Evolutionary conservation across 2,888 invertebrate genomes (phyloP), one percentile per base, ranked within the genome.

Genomic region (Pheosia tremula): DNA sequence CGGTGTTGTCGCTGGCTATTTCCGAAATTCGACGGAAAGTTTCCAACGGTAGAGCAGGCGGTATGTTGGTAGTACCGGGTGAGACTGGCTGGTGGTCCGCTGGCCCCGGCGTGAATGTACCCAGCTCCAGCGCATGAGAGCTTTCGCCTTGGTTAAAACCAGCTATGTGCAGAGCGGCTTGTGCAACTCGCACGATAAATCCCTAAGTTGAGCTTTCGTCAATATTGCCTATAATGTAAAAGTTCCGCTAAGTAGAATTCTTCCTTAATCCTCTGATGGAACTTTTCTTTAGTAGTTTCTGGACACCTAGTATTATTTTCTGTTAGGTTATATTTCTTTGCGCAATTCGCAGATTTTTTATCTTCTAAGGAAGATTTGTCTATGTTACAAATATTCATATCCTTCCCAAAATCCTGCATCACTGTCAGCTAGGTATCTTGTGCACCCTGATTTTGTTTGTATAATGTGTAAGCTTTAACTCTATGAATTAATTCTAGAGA

Each of bases 11-110:
- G 77, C 66, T 80, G 80, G 80, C 86, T 85, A 86, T 87, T 91
- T 93, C 90, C 90, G 91, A 91, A 91, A 88, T 92, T 91, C 90
- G 90, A 88, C 84, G 86, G 84, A 81, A 86, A 88, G 86, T 78
- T 88, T 84, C 71, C 77, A 81, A 79, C 79, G 81, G 79, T 82
- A 83, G 83, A 84, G 86, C 85, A 83, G 84, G 83, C 79, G 86
- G 83, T 83, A 85, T 84, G 84, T 82, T 80, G 77, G 74, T 77
- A 80, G 77, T 72, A 68, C 73, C 66, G 72, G 74, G 72, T 78
- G 70, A 79, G 80, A 75, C 69, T 76, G 75, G 75, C 69, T 76
- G 75, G 67, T 75, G 72, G 66, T 77, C 79, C 83, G 79, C 80
- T 87, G 86, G 84, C 82, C 83, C 80, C 80, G 78, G 78, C 74